Conservation (phyloP, 2,888 invertebrate genomes). For the Pollenia angustigena region DNA sequence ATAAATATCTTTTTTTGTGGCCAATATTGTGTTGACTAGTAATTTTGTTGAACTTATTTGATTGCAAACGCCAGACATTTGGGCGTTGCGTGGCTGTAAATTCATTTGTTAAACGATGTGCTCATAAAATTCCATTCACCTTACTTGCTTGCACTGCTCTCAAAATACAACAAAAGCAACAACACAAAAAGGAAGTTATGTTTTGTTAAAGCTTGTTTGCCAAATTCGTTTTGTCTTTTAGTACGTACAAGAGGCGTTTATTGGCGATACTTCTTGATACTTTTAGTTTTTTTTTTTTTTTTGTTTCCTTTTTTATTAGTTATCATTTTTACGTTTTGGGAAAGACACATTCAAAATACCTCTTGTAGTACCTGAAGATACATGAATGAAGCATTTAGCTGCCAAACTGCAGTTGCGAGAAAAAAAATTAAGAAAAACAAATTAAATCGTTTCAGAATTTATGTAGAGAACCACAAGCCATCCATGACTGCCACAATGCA, state of each 20-base stretch:
- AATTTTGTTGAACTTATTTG: conserved; percentile 71
- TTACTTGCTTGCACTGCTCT: conserved; percentile 48
- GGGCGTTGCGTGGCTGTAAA: conserved; percentile 84
- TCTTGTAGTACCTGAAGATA: conserved; percentile 1
- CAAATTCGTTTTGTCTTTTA: conserved; percentile 70
- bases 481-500: conserved; percentile 66
- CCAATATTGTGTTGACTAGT: conserved; percentile 68
- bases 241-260: conserved; percentile 70
- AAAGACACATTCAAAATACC: conserved; percentile 66
- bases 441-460: conserved; percentile 74
- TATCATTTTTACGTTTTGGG: conserved; percentile 12
- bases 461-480: conserved; percentile 66
- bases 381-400: conserved; percentile 55
- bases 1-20: conserved; percentile 29
- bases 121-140: conserved; percentile 83
- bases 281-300: conserved; percentile 48
- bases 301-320: conserved; percentile 23
- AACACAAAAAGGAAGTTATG: conserved; percentile 57
- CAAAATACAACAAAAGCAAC: conserved; percentile 30
- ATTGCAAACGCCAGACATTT: conserved; percentile 84
- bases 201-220: conserved; percentile 53
- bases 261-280: conserved; percentile 70
- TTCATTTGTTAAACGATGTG: conserved; percentile 85
- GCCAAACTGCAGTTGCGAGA: conserved; percentile 43
- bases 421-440: conserved; percentile 66